A percentile compares a stretch with the other conserved stretches of the same genome.
Evolutionary conservation across 1,140 invertebrate genomes (phyloP).

Genomic region (Magallana gigas): DNA sequence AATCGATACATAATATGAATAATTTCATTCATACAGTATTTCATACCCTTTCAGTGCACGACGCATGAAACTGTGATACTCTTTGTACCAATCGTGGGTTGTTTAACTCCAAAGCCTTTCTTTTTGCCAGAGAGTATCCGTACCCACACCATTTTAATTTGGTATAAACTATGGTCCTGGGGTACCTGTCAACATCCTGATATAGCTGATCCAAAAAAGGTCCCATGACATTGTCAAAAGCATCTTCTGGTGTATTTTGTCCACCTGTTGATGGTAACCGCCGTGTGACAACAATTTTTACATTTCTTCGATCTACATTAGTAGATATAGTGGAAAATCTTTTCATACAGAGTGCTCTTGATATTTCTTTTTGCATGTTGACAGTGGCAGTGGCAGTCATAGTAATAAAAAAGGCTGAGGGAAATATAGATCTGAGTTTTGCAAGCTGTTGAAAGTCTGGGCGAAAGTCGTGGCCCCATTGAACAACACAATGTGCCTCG

Average conservation of each 20-base stretch:
- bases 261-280: slow-evolving; percentile 30
- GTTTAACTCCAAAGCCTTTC: neutral
- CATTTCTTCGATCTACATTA: slow-evolving; percentile 32
- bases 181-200: neutral
- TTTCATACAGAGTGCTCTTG: neutral
- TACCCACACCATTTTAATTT: slow-evolving; percentile 17
- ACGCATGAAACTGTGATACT: slow-evolving; percentile 36
- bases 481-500: slow-evolving; percentile 43
- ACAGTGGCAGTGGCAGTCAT: slow-evolving; percentile 43
- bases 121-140: neutral
- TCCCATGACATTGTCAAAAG: slow-evolving; percentile 12
- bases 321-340: neutral
- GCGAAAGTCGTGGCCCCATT: slow-evolving; percentile 39
- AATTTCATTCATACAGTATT: too few species aligned
- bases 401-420: neutral
- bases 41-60: neutral
- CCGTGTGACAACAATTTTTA: slow-evolving; percentile 14
- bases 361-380: slow-evolving; percentile 41
- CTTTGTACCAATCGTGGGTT: neutral
- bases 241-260: slow-evolving; percentile 1
- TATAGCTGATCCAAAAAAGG: slow-evolving; percentile 1
- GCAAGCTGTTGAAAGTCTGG: slow-evolving; percentile 22
- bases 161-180: neutral
- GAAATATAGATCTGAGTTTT: slow-evolving; percentile 34
- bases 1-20: neutral